phyloP scores from a whole-genome alignment of 2,888 invertebrate genomes.

The Drosophila percnosoma region DNA sequence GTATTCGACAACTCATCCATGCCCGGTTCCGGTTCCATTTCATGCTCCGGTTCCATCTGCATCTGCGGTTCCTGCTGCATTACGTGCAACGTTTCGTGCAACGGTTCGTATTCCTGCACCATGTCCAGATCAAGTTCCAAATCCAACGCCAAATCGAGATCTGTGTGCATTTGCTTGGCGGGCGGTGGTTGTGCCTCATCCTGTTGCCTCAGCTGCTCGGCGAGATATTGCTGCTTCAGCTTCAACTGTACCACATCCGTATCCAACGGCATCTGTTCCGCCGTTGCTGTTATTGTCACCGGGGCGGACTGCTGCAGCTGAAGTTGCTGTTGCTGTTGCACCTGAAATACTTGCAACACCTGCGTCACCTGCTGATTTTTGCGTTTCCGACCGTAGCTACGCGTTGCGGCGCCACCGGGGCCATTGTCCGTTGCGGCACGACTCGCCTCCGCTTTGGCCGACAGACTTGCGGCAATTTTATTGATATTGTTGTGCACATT shows the following conservation, averaged over 20 bases:
- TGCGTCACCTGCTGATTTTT: constrained; percentile 82
- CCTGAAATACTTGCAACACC: constrained; percentile 53
- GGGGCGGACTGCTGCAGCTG: constrained; percentile 39
- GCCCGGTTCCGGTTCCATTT: constrained; percentile 60
- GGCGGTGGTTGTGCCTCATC: constrained; percentile 56
- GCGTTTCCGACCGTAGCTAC: constrained; percentile 83
- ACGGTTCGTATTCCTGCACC: constrained; percentile 9
- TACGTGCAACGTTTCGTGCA: not conserved
- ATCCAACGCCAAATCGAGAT: constrained; percentile 20
- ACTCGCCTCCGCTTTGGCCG: constrained; percentile 78
- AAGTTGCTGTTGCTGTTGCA: constrained; percentile 1
- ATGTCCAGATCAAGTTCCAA: constrained; percentile 7
- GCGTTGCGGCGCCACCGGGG: constrained; percentile 24
- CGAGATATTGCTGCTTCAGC: constrained; percentile 37
- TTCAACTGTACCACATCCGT: constrained; percentile 41
- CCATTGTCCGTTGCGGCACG: constrained; percentile 49
- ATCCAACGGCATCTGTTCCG: constrained; percentile 30
- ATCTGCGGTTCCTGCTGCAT: not conserved
- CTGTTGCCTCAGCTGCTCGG: constrained; percentile 51
- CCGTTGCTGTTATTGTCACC: constrained; percentile 7
- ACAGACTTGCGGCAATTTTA: constrained; percentile 80
- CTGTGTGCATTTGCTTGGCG: constrained; percentile 66
- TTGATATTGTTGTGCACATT: constrained; percentile 78
- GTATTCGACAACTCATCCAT: constrained; percentile 70
- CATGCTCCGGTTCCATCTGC: constrained; percentile 17